Conservation (phyloP, 2,113 vertebrate genomes). For the Bombycilla garrulus region DNA sequence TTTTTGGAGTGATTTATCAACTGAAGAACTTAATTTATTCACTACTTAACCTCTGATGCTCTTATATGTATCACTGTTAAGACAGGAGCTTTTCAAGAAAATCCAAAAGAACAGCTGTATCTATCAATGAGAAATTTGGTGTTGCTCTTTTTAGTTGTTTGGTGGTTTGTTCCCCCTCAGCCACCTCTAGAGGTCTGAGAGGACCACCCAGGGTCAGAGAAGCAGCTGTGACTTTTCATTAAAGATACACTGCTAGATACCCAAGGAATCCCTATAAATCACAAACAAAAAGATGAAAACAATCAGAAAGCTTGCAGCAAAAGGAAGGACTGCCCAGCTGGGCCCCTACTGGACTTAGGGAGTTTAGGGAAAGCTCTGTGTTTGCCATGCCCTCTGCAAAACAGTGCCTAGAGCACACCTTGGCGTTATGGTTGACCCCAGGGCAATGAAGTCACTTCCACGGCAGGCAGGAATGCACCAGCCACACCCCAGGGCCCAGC, state of each 20-base stretch:
- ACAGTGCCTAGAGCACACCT: neutral
- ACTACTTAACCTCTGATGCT: neutral
- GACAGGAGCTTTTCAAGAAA: neutral
- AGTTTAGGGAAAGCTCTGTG: neutral
- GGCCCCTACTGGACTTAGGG: neutral
- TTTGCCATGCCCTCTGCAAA: neutral
- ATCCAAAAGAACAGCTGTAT: neutral
- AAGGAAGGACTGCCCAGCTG: neutral
- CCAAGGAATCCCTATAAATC: neutral
- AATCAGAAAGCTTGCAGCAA: neutral
- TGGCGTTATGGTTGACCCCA: rapidly evolving
- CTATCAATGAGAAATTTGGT: neutral
- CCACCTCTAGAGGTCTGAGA: neutral
- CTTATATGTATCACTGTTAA: neutral
- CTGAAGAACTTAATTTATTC: neutral
- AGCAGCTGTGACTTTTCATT: neutral
- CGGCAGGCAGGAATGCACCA: neutral
- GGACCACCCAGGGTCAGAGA: neutral
- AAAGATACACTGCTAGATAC: neutral
- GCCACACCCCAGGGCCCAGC: neutral
- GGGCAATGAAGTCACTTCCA: neutral
- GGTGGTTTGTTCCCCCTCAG: neutral
- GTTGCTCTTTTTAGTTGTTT: neutral
- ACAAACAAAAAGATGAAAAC: neutral
- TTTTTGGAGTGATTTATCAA: neutral